phyloP scores from a whole-genome alignment of 2,888 invertebrate species.

The Pristionchus entomophagus region DNA sequence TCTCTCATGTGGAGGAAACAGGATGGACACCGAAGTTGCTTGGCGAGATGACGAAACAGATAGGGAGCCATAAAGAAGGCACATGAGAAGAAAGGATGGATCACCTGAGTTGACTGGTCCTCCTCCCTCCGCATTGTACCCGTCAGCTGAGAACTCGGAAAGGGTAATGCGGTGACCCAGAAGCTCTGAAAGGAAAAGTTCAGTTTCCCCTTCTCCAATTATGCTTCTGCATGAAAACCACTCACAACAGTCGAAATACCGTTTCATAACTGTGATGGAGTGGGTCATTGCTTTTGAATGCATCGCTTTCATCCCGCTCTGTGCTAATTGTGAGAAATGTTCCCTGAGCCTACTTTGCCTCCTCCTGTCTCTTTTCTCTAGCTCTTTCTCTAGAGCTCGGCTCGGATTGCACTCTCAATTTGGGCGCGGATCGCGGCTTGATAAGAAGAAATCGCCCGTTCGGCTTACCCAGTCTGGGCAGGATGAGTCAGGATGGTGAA shows the following conservation, averaged over 20 bases:
- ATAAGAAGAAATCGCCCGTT: conserved; percentile 13
- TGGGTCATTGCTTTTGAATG: conserved; percentile 34
- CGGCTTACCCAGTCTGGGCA: conserved; percentile 32
- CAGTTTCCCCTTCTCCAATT: not conserved
- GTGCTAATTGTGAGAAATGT: conserved; percentile 46
- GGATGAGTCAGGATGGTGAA: not conserved
- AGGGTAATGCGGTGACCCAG: conserved; percentile 63
- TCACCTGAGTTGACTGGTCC: conserved; percentile 74
- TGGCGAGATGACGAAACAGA: not conserved
- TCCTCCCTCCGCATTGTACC: conserved; percentile 74
- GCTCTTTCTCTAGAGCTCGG: not conserved
- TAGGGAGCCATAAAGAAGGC: not conserved
- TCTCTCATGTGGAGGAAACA: conserved; percentile 8
- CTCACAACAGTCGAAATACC: not conserved
- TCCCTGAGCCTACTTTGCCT: conserved; percentile 39
- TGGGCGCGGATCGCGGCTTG: not conserved
- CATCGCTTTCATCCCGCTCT: conserved; percentile 26
- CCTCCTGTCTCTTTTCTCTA: not conserved
- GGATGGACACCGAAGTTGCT: not conserved
- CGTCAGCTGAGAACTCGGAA: conserved; percentile 70
- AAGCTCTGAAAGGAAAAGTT: conserved; percentile 55
- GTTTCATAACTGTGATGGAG: conserved; percentile 27
- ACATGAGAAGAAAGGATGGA: not conserved
- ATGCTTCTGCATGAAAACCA: not conserved
- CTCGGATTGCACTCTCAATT: conserved; percentile 8